These are phyloP conservation scores for Characodon lateralis DNA, from an alignment of 2,797 vertebrate genomes.

Conservation along the genomic window DNA sequence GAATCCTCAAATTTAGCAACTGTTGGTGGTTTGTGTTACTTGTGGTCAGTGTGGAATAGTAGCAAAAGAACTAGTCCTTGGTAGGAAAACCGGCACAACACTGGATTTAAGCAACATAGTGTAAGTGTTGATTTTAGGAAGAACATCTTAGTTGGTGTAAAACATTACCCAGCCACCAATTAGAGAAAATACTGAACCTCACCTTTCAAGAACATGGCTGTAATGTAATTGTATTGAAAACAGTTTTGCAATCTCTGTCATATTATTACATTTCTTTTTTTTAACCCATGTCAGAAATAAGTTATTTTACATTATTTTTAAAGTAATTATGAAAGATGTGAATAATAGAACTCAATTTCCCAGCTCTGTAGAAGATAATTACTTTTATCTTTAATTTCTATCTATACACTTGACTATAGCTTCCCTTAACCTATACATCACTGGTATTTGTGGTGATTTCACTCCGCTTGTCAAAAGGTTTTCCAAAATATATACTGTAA, in stretches of 20 bases:
- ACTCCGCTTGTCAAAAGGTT: neutral
- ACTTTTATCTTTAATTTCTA: neutral
- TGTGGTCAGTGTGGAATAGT: too few species aligned
- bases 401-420: neutral
- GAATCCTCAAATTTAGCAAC: too few species aligned
- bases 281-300: neutral
- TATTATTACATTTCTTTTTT: neutral
- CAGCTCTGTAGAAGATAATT: neutral
- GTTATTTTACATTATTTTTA: neutral
- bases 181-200: too few species aligned
- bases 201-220: neutral
- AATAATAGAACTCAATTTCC: neutral
- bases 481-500: neutral
- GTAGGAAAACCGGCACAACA: neutral
- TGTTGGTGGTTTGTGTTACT: too few species aligned
- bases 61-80: neutral
- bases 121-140: too few species aligned
- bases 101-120: neutral
- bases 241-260: neutral
- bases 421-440: neutral
- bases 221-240: neutral
- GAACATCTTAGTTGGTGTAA: too few species aligned
- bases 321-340: neutral
- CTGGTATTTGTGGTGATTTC: neutral
- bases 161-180: too few species aligned